phyloP scores from a whole-genome alignment of 2,113 vertebrate genomes.

The Donacobius atricapilla region DNA sequence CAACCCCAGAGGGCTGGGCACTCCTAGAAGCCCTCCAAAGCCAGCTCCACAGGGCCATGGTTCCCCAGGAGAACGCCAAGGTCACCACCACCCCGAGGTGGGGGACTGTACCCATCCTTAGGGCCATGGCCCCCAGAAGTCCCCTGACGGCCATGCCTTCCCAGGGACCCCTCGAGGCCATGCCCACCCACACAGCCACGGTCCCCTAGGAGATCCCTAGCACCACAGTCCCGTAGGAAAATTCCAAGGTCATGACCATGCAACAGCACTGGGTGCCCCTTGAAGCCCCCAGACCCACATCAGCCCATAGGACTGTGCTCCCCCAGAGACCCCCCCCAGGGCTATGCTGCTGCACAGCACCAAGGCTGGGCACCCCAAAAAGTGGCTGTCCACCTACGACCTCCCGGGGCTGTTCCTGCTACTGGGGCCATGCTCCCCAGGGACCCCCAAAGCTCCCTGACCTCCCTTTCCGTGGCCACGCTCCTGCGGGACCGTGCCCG shows the following conservation, averaged over 20 bases:
- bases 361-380: background rate
- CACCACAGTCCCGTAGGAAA: background rate
- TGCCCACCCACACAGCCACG: background rate
- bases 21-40: background rate
- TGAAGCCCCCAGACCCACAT: background rate
- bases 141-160: no score
- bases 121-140: background rate
- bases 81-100: background rate
- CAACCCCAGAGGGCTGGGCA: background rate
- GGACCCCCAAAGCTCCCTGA: background rate
- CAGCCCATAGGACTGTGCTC: background rate
- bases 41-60: no score
- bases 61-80: background rate
- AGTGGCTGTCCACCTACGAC: no score
- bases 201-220: background rate
- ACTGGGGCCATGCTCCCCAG: background rate
- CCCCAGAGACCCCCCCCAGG: background rate
- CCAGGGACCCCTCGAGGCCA: background rate
- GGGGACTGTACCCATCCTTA: background rate
- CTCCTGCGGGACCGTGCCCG: fast-evolving
- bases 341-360: background rate
- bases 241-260: background rate
- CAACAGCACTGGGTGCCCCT: background rate
- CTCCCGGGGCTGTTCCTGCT: background rate
- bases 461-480: background rate